These are phyloP conservation scores for Balaenoptera acutorostrata DNA, from an alignment of 2,113 vertebrate genomes.

Conservation along the genomic window DNA sequence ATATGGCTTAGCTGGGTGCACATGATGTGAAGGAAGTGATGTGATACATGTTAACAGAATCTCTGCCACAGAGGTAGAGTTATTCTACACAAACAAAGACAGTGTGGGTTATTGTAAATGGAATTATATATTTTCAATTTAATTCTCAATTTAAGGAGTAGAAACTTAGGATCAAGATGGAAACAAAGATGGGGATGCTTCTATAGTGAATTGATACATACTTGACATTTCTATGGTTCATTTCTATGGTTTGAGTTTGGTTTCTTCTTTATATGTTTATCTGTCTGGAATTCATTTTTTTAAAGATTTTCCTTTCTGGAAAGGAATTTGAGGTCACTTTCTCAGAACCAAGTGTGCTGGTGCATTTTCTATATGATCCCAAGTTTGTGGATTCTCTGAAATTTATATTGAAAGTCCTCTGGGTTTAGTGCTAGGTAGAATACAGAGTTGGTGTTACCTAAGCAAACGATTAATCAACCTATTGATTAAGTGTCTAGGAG, in stretches of 20 bases:
- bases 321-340: background rate
- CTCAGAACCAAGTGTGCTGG: background rate
- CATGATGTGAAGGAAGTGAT: no score
- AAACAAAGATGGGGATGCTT: background rate
- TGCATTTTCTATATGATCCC: background rate
- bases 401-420: background rate
- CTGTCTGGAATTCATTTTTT: background rate
- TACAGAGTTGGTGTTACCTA: no score
- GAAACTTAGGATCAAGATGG: background rate
- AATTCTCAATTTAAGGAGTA: background rate
- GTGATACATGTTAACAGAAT: rapidly evolving
- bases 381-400: background rate
- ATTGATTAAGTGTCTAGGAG: background rate
- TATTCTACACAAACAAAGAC: background rate
- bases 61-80: background rate
- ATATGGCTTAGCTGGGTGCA: background rate
- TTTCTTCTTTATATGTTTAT: background rate
- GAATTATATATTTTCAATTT: background rate
- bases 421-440: background rate
- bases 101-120: background rate
- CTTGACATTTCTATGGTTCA: background rate
- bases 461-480: background rate
- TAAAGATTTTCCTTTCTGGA: background rate
- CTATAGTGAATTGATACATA: background rate
- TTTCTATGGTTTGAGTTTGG: background rate